Evolutionary conservation across 2,797 vertebrate genomes (phyloP), one percentile per base, ranked within the genome.

Genomic region (Clamator glandarius): DNA sequence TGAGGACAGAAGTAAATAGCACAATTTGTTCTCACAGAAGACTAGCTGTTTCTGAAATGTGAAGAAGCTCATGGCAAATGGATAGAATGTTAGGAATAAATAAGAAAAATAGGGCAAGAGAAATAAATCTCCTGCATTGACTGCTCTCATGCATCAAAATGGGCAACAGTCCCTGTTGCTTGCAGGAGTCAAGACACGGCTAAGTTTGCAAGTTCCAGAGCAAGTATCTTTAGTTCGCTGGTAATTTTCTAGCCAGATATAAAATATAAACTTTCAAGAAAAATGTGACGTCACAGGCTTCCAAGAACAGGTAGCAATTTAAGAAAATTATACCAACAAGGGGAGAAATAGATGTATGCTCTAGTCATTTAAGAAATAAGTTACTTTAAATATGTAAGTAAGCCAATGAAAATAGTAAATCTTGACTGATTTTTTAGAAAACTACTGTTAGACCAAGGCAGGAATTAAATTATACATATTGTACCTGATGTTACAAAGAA

Each of bases 31-130:
- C 93, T 96, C 63, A 25, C 54, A 89, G 91, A 91, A 8, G 44
- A 64, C 91, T 92, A 66, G 72, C 86, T 97, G 94, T 89, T 96
- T 96, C 95, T 94, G 79, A 96, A 97, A 97, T 79, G 91, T 79
- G 93, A 96, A 93, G 93, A 94, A 97, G 79, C 95, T 96, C 48
- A 14, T 93, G 87, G 97, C 85, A 97, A 97, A 97, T 63, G 92
- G 87, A 70, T 57, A 96, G 79, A 93, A 94, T 29, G 21, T 83
- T 69, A 83, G 89, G 87, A 95, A 97, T 96, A 97, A 97, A 97
- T 91, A 96, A 96, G 92, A 95, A 96, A 97, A 96, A 95, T 17
- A 62, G 72, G 87, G 41, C 81, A 89, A 87, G 36, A 67, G 85
- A 84, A 96, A 96, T 96, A 94, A 97, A 97, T 98, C 96, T 96